phyloP scores from a whole-genome alignment of 2,888 invertebrate genomes.

The Hermaeophaga mercurialis region DNA sequence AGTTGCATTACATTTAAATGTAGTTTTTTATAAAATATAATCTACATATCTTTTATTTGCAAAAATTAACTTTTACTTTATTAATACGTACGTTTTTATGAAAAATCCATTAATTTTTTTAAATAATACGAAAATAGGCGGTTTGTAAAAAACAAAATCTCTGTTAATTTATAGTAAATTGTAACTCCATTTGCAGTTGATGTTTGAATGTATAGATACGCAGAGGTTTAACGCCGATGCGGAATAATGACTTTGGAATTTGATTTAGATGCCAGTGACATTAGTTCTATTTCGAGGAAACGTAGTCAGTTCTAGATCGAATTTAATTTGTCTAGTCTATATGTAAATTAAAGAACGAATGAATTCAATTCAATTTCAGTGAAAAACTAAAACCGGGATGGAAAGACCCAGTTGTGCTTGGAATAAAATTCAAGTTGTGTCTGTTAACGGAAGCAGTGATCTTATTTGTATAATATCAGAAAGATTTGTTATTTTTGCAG shows the following conservation, averaged over 20 bases:
- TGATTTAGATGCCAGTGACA: not conserved
- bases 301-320: not conserved
- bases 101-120: too few species aligned
- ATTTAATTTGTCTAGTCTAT: constrained; percentile 10
- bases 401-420: constrained; percentile 1
- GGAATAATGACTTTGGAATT: not conserved
- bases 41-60: too few species aligned
- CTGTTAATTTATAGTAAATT: too few species aligned
- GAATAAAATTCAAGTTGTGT: not conserved
- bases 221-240: not conserved
- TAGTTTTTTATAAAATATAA: too few species aligned
- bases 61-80: too few species aligned
- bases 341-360: constrained; percentile 4
- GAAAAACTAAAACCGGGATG: not conserved
- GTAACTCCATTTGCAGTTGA: not conserved
- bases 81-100: too few species aligned
- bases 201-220: not conserved
- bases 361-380: not conserved
- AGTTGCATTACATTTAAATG: too few species aligned
- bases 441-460: not conserved
- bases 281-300: not conserved
- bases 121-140: too few species aligned
- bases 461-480: not conserved
- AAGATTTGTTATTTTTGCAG: too few species aligned
- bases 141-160: too few species aligned